phyloP scores from a whole-genome alignment of 1,140 invertebrate genomes.

The Mactra quadrangularis region DNA sequence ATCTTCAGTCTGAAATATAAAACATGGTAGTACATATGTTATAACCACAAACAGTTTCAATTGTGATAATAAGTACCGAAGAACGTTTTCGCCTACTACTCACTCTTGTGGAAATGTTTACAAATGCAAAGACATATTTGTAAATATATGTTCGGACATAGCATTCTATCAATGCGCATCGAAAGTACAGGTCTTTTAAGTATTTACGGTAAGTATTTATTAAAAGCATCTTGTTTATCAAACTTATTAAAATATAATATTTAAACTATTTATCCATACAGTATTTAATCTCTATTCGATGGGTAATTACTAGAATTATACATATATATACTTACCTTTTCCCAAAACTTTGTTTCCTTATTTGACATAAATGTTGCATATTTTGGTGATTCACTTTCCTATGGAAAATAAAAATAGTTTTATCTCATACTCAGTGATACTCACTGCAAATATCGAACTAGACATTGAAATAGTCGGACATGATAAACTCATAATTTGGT shows the following conservation, averaged over 20 bases:
- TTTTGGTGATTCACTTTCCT: slow-evolving; percentile 36
- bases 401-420: neutral
- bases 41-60: neutral
- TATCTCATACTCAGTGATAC: neutral
- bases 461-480: neutral
- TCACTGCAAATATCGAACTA: neutral
- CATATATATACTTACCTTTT: neutral
- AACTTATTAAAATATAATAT: neutral
- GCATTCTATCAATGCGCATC: neutral
- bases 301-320: too few relatives aligned
- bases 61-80: neutral
- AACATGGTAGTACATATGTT: neutral
- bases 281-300: neutral
- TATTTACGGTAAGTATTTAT: neutral
- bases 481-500: neutral
- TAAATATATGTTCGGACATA: neutral
- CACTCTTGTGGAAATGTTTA: too few relatives aligned
- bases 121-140: neutral
- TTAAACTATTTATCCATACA: neutral
- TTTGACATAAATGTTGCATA: slow-evolving; percentile 33
- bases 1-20: neutral
- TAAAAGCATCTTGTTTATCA: too few relatives aligned
- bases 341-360: neutral
- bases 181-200: neutral
- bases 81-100: too few relatives aligned